Base-by-base conservation (phyloP, 2,888 invertebrate species). In the Tenthredo mesomela region DNA sequence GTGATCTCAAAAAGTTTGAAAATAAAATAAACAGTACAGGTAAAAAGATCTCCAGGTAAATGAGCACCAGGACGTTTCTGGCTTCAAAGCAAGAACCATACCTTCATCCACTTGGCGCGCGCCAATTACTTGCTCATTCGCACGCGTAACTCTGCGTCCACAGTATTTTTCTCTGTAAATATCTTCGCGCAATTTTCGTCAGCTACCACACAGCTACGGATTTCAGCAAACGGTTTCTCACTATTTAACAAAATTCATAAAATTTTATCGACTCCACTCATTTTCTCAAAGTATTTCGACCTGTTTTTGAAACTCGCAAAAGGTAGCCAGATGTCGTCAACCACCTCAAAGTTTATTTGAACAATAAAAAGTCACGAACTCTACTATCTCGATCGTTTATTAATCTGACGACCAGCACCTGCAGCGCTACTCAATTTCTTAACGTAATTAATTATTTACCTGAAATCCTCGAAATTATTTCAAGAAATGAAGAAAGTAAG, bases 41-140 rank as follows among this genome's bases (percentile, higher is more conserved):
- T 43, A 43, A 71, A 71, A n/a, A 12, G 18, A 2, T 61, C 61
- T 61, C 6, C 67, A 18, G 18, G 29, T 61, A 25, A 73, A 73
- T 73, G 73, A 43, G 73, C 5, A 73, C 73, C 43, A n/a, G 37
- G n/a, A 70, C 70, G 10, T 40, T 70, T 43, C 37, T 73, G 40
- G 73, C 61, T 67, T 33, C 67, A 67, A 67, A 67, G 67, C 25
- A 33, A 33, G 1, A 67, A 43, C 73, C 21, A n/a, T n/a, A 40
- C 43, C 43, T 73, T 73, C 43, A 43, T 43, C 40, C 43, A 73
- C 73, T 73, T 43, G 25, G 12, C 43, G 73, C n/a, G 43, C 21
- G 21, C 73, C 73, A 73, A 73, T 73, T 73, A 43, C 43, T 73
- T 73, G 43, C n/a, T 73, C 15, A 29, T 73, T 73, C 73, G 73